Base-by-base conservation (phyloP, 1,140 invertebrate species). In the Pteromalus puparum region DNA sequence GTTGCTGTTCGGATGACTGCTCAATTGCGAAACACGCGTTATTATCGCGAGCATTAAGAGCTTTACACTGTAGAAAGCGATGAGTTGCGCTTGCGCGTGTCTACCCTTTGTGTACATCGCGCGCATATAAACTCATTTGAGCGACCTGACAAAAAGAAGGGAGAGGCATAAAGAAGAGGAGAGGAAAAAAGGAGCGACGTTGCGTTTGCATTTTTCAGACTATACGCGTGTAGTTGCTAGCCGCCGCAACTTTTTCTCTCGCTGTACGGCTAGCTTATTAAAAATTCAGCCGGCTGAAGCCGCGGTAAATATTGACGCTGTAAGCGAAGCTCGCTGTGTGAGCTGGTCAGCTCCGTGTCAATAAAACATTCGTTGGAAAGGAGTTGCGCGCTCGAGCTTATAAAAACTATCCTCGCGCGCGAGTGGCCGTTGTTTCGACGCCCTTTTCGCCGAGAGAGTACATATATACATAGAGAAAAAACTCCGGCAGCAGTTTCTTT, bases 281-380 rank as follows among this genome's bases (percentile, higher is more conserved):
- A 82, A 74, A 30, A 82, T 82, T 73, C 42, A 74, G 38, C 0
- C 10, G 75, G 26, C 46, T 18, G 30, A 12, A 75, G 30, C 5
- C 34, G 77, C 28, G 28, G 53, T 67, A 79, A 79, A 79, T 67
- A 79, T 61, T 67, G 75, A 77, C 75, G 30, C n/a, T 38, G 74
- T 42, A 46, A 77, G 18, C 15, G 18, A 61, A 26, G 75, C 75
- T 26, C 21, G 28, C 38, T 7, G 38, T 42, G 70, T 65, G 61
- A 12, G 18, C 61, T 21, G 21, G 38, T 42, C 30, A 34, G 30
- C 70, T 72, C n/a, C 15, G 70, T 13, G 70, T 72, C 70, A 72
- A 72, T 72, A 72, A 72, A 28, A 24, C 5, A 28, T 72, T n/a
- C 70, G 70, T 28, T 5, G 26, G n/a, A 72, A 72, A n/a, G 30